Base-by-base conservation (phyloP, 1,140 invertebrate genomes). In the Drosophila insularis region DNA sequence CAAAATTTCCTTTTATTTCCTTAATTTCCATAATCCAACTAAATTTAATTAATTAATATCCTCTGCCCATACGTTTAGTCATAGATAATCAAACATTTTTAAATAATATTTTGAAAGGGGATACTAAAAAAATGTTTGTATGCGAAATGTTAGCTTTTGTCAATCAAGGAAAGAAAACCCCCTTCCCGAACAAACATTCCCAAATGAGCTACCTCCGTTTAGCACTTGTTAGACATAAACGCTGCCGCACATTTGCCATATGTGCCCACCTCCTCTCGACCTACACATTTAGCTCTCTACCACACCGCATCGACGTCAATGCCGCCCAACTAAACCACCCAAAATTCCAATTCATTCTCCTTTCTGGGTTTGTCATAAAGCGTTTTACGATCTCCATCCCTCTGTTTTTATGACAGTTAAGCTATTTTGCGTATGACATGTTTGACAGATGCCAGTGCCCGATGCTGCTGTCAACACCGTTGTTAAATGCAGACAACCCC, bases 341-440 rank as follows among this genome's bases (percentile, higher is more conserved):
- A 21, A 50, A 50, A 50, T 21, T 50, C 43, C 43, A 50, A 50
- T 50, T 50, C 17, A 50, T 50, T 50, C 43, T 50, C 43, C 43
- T 50, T 50, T 50, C 43, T 50, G 66, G 67, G 55, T 53, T 70
- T 82, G 84, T 66, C 81, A 82, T 87, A 89, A 87, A 87, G 69
- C 76, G 76, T 89, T 89, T 89, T 89, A 87, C 76, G 84, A 71
- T 77, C 55, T 66, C 64, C 74, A 56, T 71, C 69, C 66, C 63
- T 74, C 79, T 80, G 79, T 89, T 87, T 87, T 89, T 82, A 87
- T 82, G 84, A 82, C 75, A 82, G 84, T 89, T 89, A 82, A 89
- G 84, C 84, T 87, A 87, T 87, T 87, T 89, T 82, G 84, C 84
- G 82, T 87, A 82, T 89, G 84, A 87, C 82, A 89, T 75, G 84